Conservation (phyloP, 2,113 vertebrate species). For the Ondatra zibethicus region DNA sequence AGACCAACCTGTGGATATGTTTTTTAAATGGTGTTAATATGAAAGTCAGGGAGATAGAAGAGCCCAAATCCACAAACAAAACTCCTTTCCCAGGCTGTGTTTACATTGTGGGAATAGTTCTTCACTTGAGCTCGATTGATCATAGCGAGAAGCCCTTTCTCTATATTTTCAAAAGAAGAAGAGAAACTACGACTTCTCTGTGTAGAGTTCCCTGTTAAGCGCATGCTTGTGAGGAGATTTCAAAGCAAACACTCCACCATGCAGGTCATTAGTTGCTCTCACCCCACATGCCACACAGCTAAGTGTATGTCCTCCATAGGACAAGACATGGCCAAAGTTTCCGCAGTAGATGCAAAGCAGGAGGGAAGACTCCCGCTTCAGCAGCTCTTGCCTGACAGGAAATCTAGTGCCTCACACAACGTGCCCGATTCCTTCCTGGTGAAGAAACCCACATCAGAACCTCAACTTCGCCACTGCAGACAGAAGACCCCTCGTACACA, state of each 20-base stretch:
- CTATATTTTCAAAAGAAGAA: neutral
- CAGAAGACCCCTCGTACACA: neutral
- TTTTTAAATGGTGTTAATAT: neutral
- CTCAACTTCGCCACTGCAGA: neutral
- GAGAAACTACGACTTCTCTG: neutral
- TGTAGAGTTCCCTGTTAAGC: neutral
- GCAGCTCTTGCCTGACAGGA: neutral
- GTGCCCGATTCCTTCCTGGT: neutral
- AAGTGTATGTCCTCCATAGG: too few relatives aligned
- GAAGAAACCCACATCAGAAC: neutral
- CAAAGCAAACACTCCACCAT: neutral
- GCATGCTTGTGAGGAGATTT: neutral
- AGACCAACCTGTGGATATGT: neutral
- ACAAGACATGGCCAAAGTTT: neutral
- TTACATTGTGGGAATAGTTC: neutral
- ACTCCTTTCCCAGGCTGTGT: neutral
- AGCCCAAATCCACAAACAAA: neutral
- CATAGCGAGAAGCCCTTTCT: neutral
- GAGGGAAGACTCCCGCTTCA: neutral
- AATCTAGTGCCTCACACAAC: neutral
- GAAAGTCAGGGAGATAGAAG: neutral
- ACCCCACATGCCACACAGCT: neutral
- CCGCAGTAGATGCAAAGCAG: neutral
- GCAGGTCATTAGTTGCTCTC: neutral
- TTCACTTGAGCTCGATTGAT: neutral